Conservation (phyloP, 1,140 invertebrate species). For the Plodia interpunctella region DNA sequence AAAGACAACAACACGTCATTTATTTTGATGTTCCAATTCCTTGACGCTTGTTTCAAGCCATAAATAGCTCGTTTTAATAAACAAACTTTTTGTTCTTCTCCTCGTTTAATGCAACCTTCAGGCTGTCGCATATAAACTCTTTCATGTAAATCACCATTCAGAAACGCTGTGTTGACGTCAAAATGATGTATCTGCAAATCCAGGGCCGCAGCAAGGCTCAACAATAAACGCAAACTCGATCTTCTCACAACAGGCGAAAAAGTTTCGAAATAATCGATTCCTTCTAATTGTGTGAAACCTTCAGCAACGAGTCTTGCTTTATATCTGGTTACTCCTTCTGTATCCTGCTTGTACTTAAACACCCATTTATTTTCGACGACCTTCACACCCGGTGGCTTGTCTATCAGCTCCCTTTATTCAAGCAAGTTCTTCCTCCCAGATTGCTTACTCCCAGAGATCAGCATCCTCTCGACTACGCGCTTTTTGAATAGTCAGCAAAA, state of each 20-base stretch:
- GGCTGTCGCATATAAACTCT: slow-evolving; percentile 37
- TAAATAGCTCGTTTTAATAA: slow-evolving; percentile 16
- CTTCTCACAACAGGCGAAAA: slow-evolving; percentile 50
- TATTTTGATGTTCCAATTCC: slow-evolving; percentile 2
- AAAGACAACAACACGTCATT: slow-evolving; percentile 20
- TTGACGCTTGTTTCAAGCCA: not conserved
- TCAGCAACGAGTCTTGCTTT: slow-evolving; percentile 68
- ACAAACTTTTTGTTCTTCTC: slow-evolving; percentile 36
- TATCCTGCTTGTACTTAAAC: slow-evolving; percentile 18
- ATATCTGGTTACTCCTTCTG: slow-evolving; percentile 21
- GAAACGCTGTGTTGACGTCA: slow-evolving; percentile 53
- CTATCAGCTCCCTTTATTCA: too few relatives aligned
- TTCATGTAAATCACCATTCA: slow-evolving; percentile 61
- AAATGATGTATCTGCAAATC: slow-evolving; percentile 30
- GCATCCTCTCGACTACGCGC: too few relatives aligned
- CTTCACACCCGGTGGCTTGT: too few relatives aligned
- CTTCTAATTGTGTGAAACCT: slow-evolving; percentile 41
- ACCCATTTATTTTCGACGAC: slow-evolving; percentile 28
- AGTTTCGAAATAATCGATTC: slow-evolving; percentile 25
- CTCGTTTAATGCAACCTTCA: slow-evolving; percentile 13
- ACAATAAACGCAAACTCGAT: slow-evolving; percentile 48
- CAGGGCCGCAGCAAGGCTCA: slow-evolving; percentile 43
- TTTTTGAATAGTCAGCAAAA: too few relatives aligned
- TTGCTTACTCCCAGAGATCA: too few relatives aligned
- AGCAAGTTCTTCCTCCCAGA: too few relatives aligned